Evolutionary conservation across 2,888 invertebrate genomes (phyloP), one percentile per base, ranked within the genome.

Genomic region (Mamestra brassicae): DNA sequence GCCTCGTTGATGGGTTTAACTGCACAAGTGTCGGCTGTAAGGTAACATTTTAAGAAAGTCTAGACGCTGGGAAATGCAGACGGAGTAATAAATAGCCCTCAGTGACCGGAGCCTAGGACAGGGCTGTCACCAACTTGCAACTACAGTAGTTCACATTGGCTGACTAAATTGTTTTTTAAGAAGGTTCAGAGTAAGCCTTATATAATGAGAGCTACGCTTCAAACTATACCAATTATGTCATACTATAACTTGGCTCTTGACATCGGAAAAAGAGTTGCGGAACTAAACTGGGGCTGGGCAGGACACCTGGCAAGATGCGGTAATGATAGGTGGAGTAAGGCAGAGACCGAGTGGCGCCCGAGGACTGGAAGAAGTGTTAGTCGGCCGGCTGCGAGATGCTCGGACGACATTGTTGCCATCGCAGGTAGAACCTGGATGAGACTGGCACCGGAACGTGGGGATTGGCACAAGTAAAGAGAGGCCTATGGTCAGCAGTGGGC

Each of bases 41-140:
- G 82, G 82, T 85, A 74, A 69, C 87, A 75, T 78, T 86, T 85
- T 81, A 81, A 78, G 82, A 76, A 81, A 85, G 79, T 87, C 87
- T 85, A 87, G 85, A 85, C 87, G 71, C 71, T 60, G 71, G 70
- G 73, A 73, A 76, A 84, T 85, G 76, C 73, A 76, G 76, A 71
- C 74, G 26, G 63, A 61, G 79, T 52, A 81, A 86, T 86, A 86
- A 84, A 86, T 85, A 81, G 63, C 11, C 42, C 64, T 74, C 71
- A 79, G 74, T 86, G 76, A 87, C 79, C 68, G 66, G 71, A 74
- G 63, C 84, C 67, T 80, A 68, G 58, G 38, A 50, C 57, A 84
- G 80, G 84, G 86, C 17, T 86, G 84, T 3, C 67, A n/a, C 26
- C 13, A 58, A 10, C 45, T 26, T 65, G 17, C 3, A 10, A 36